Percentiles rank a stretch among this genome's conserved stretches.
These are phyloP conservation scores for Apistogramma diplotaenia DNA, from an alignment of 2,113 vertebrate genomes.

Conservation along the genomic window DNA sequence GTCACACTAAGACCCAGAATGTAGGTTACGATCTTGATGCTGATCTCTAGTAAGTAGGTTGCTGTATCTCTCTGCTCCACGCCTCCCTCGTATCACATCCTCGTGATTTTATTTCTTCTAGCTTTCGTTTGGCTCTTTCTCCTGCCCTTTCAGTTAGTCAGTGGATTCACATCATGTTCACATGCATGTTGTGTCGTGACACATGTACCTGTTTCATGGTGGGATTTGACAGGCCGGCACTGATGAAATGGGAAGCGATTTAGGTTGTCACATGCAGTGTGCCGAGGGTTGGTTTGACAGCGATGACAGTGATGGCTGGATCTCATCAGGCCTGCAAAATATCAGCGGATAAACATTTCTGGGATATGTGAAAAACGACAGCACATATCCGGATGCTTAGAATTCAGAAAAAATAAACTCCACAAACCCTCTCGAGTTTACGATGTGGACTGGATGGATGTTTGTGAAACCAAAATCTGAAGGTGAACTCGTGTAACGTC, in stretches of 20 bases:
- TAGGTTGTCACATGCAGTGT: constrained; percentile 61
- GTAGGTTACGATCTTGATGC: constrained; percentile 54
- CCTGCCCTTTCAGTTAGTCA: neutral
- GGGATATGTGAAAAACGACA: neutral
- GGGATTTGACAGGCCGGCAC: constrained; percentile 55
- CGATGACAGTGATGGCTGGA: constrained; percentile 30
- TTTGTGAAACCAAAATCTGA: constrained; percentile 25
- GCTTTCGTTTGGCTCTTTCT: neutral
- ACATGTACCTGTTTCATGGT: constrained; percentile 40
- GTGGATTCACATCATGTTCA: constrained; percentile 7
- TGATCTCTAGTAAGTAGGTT: constrained; percentile 46
- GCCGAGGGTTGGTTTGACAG: constrained; percentile 37
- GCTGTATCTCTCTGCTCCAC: neutral
- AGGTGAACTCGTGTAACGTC: constrained; percentile 38
- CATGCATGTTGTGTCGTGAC: constrained; percentile 43
- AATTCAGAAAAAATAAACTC: constrained; percentile 10
- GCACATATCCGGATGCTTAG: neutral
- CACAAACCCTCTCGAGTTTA: constrained; percentile 6
- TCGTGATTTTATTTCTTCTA: neutral
- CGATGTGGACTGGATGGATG: constrained; percentile 26
- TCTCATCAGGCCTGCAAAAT: constrained; percentile 9
- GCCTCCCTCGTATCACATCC: neutral
- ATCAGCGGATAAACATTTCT: constrained; percentile 1
- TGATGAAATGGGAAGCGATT: constrained; percentile 63
- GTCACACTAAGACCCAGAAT: constrained; percentile 38